These are phyloP conservation scores for Dendrocopos noguchii DNA, from an alignment of 2,113 vertebrate species.

Conservation along the genomic window DNA sequence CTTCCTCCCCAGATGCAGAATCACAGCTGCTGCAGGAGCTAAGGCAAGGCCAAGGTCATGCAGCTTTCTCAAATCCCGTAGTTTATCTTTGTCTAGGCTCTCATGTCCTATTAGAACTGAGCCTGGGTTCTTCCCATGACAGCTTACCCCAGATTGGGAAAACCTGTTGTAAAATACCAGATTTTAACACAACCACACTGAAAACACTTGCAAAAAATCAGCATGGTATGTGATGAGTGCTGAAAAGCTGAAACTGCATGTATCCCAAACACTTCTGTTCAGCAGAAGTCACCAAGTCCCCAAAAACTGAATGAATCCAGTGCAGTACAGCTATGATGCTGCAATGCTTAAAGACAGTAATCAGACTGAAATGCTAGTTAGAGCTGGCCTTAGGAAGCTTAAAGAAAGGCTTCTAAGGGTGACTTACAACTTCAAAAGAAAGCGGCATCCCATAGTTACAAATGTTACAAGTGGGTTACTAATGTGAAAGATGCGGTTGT, in stretches of 20 bases:
- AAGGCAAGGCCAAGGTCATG: slow-evolving; percentile 28
- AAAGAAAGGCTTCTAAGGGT: not conserved
- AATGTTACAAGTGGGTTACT: not conserved
- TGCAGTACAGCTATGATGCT: not conserved
- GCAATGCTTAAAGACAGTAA: not conserved
- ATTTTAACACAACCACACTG: slow-evolving; percentile 1
- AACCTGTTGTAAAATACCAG: slow-evolving; percentile 46
- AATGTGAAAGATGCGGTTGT: not conserved
- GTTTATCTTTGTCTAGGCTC: slow-evolving; percentile 38
- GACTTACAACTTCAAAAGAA: not conserved
- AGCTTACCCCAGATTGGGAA: not conserved
- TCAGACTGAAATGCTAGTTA: not conserved
- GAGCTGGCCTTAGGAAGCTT: not conserved
- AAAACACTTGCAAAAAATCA: not conserved
- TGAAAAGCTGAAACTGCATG: rapidly evolving
- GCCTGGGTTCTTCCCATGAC: slow-evolving; percentile 32
- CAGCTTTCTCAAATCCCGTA: not conserved
- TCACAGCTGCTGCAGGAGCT: slow-evolving; percentile 34
- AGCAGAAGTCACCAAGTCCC: not conserved
- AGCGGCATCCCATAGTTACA: not conserved
- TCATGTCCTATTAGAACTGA: slow-evolving; percentile 3
- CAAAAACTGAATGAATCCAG: not conserved
- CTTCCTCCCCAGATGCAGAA: slow-evolving; percentile 29
- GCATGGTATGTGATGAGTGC: not conserved
- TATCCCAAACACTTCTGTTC: not conserved